Conservation (phyloP, 37 sponge, comb jelly and placozoan genomes). For the Diacarnus erythraeanus region DNA sequence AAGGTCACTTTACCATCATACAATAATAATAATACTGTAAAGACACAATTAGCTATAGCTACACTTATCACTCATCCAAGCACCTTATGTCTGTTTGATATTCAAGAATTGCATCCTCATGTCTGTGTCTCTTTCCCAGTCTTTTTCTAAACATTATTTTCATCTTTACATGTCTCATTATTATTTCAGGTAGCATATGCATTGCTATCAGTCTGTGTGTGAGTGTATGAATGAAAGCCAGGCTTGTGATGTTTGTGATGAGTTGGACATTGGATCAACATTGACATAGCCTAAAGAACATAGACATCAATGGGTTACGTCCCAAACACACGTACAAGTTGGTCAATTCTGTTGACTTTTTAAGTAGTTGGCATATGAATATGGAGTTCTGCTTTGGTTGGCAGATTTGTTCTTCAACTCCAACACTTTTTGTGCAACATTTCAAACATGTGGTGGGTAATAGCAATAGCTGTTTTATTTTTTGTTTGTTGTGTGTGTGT, state of each 20-base stretch:
- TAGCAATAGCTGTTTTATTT: too few species aligned
- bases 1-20: conserved; percentile 1
- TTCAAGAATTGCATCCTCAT: too few species aligned
- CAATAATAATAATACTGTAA: too few species aligned
- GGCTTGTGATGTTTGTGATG: conserved; percentile 66
- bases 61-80: too few species aligned
- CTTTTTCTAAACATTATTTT: too few species aligned
- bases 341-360: conserved; percentile 71
- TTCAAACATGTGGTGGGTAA: conserved; percentile 68
- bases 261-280: conserved; percentile 6
- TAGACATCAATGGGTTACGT: background rate
- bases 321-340: conserved; percentile 11
- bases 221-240: conserved; percentile 34
- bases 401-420: conserved; percentile 28
- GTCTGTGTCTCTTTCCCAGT: background rate
- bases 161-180: background rate
- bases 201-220: conserved; percentile 41
- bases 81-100: too few species aligned
- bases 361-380: conserved; percentile 18
- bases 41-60: too few species aligned
- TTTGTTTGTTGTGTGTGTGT: too few species aligned
- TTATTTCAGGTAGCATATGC: conserved; percentile 51
- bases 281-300: conserved; percentile 16
- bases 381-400: conserved; percentile 19
- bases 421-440: conserved; percentile 10